These are phyloP conservation scores for Pterostichus madidus DNA, from an alignment of 2,888 invertebrate genomes.

Conservation along the genomic window DNA sequence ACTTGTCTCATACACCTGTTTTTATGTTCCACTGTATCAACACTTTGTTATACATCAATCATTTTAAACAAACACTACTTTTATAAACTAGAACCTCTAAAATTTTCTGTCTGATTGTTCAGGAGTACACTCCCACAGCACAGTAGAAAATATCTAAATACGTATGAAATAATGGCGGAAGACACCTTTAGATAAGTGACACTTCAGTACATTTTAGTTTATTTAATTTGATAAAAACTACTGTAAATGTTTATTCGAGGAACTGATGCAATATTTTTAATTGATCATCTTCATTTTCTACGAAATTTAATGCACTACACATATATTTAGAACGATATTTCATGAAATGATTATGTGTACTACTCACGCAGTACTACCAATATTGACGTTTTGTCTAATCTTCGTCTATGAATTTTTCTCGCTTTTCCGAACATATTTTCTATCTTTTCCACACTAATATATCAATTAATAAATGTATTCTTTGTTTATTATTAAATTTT, in stretches of 20 bases:
- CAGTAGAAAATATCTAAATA: slow-evolving; percentile 60
- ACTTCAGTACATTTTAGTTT: slow-evolving; percentile 1
- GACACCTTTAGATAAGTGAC: slow-evolving; percentile 46
- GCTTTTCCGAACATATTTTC: neutral
- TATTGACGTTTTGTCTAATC: neutral
- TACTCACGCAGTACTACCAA: slow-evolving; percentile 14
- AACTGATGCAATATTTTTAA: neutral
- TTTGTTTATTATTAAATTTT: neutral
- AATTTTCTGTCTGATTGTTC: slow-evolving; percentile 13
- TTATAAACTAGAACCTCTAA: neutral
- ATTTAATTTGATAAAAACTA: neutral
- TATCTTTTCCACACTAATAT: neutral
- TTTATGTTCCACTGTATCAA: neutral
- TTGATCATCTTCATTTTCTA: neutral
- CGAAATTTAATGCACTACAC: slow-evolving; percentile 18
- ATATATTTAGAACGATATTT: slow-evolving; percentile 49
- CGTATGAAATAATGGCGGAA: slow-evolving; percentile 65
- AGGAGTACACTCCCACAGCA: slow-evolving; percentile 64
- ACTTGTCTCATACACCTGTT: slow-evolving; percentile 22
- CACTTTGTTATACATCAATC: slow-evolving; percentile 41
- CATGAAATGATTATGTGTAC: slow-evolving; percentile 25
- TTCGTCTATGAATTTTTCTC: neutral
- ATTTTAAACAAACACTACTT: slow-evolving; percentile 51
- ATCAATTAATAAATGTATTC: neutral
- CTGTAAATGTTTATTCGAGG: neutral